phyloP scores from a whole-genome alignment of 2,113 vertebrate genomes.

The Bujurquina vittata region DNA sequence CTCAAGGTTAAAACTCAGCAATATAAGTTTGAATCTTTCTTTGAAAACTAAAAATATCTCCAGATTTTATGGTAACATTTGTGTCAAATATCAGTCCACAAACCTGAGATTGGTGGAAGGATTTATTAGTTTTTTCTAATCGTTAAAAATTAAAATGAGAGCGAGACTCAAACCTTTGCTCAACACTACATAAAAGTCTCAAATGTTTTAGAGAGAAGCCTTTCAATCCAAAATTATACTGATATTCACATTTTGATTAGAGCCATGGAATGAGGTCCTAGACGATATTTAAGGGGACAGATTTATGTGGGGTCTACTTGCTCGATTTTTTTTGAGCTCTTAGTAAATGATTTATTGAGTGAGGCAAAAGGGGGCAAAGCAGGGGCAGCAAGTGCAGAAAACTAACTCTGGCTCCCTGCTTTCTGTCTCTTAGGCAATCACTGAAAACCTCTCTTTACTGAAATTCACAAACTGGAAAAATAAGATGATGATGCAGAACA shows the following conservation, averaged over 20 bases:
- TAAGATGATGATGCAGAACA: not conserved
- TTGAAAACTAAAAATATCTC: no score
- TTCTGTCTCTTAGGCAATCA: not conserved
- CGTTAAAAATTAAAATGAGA: not conserved
- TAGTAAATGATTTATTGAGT: conserved; percentile 73
- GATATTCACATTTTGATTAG: not conserved
- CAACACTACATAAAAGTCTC: not conserved
- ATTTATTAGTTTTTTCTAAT: no score
- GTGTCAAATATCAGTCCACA: no score
- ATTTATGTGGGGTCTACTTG: conserved; percentile 40
- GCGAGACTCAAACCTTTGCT: not conserved
- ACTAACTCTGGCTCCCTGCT: not conserved
- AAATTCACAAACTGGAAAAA: not conserved
- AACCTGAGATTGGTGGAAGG: no score
- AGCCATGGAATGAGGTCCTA: not conserved
- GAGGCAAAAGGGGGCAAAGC: conserved; percentile 7
- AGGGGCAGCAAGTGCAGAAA: not conserved
- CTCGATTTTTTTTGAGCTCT: conserved; percentile 12
- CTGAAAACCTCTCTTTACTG: not conserved
- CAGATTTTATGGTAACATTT: no score
- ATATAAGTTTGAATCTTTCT: no score
- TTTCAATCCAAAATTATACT: not conserved
- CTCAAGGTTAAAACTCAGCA: no score
- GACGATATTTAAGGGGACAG: not conserved
- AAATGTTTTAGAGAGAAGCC: not conserved